Percentiles rank a stretch among this genome's conserved stretches.
Evolutionary conservation across 2,888 invertebrate genomes (phyloP).

Genomic region (Dynastes maya): DNA sequence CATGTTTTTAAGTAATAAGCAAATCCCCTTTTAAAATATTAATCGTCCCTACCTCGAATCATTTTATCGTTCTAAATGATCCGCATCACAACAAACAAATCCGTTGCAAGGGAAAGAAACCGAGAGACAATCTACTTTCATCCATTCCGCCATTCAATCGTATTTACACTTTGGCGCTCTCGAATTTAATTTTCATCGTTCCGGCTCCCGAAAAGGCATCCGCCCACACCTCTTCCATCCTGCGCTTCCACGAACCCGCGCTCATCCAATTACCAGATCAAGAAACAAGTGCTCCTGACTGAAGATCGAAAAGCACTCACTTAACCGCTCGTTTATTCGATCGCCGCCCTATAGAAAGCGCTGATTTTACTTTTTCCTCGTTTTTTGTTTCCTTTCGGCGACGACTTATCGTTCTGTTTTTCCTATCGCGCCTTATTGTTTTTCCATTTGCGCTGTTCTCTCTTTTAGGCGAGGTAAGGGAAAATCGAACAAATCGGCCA

Average conservation of each 20-base stretch:
- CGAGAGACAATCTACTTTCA: slow-evolving; percentile 5
- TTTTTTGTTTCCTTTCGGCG: neutral
- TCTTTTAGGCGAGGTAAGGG: neutral
- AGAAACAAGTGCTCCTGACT: slow-evolving; percentile 29
- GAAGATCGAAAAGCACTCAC: slow-evolving; percentile 27
- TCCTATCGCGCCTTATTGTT: slow-evolving; percentile 26
- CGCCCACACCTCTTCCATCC: neutral
- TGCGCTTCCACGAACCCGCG: neutral
- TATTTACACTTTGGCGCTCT: slow-evolving; percentile 29
- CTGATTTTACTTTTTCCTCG: slow-evolving; percentile 23
- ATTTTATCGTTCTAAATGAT: neutral
- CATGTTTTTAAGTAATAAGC: too few relatives aligned
- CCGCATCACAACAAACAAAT: neutral
- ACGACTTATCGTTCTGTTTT: slow-evolving; percentile 10
- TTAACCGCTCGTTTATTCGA: slow-evolving; percentile 25
- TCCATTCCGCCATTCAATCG: slow-evolving; percentile 8
- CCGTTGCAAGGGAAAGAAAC: neutral
- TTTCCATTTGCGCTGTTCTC: slow-evolving; percentile 15
- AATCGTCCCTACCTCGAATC: neutral
- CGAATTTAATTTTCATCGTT: slow-evolving; percentile 40
- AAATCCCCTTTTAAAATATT: neutral
- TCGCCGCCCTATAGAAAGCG: slow-evolving; percentile 18
- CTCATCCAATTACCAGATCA: slow-evolving; percentile 33
- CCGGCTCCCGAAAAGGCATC: neutral
- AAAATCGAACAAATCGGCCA: neutral